phyloP scores from a whole-genome alignment of 2,113 vertebrate genomes.

The Ursus arctos region DNA sequence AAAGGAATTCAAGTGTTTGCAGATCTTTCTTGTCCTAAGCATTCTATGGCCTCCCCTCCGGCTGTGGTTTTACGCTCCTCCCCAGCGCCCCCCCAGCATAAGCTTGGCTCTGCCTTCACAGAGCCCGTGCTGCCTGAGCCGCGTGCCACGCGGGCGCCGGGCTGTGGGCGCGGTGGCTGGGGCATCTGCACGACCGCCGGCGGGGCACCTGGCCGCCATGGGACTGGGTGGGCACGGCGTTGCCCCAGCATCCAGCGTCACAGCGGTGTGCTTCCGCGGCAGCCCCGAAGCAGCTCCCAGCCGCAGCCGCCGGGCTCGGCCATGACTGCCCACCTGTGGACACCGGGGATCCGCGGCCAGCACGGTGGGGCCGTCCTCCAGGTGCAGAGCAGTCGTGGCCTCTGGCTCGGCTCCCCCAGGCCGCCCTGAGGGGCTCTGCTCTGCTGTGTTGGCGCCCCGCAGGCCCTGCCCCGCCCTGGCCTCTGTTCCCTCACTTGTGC shows the following conservation, averaged over 20 bases:
- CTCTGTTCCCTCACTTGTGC: neutral
- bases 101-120: no score
- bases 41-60: neutral
- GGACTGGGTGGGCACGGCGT: neutral
- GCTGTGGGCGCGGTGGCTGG: neutral
- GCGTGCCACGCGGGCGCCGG: rapidly evolving
- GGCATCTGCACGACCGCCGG: rapidly evolving
- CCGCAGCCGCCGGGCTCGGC: neutral
- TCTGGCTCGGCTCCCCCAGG: neutral
- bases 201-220: neutral
- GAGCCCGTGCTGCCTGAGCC: neutral
- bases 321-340: neutral
- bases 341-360: neutral
- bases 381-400: neutral
- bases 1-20: neutral
- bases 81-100: rapidly evolving
- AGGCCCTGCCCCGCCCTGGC: no score
- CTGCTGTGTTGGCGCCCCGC: no score
- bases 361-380: neutral
- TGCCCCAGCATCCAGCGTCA: neutral
- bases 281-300: neutral
- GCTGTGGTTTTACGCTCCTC: neutral
- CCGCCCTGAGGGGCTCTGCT: rapidly evolving
- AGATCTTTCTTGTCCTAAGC: neutral
- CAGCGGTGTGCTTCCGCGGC: neutral